These are phyloP conservation scores for Trachelus troglodyta DNA, from an alignment of 2,888 invertebrate species.

Conservation along the genomic window DNA sequence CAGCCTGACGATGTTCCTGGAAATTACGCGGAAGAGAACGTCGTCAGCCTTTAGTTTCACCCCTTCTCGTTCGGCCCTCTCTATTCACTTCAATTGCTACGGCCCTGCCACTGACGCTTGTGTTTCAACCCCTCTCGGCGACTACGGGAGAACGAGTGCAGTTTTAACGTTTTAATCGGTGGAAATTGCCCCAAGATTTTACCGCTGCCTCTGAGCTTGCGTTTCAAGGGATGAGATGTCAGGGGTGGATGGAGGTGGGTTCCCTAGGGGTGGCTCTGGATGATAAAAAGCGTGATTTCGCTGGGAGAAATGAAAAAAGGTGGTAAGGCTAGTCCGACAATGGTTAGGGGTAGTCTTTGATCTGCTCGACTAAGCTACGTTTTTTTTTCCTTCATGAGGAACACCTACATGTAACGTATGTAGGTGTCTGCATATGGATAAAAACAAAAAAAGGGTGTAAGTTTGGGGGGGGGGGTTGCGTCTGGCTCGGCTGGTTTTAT, in stretches of 20 bases:
- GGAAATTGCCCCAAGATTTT: conserved; percentile 15
- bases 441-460: neutral
- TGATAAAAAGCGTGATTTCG: neutral
- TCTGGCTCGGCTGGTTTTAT: conserved; percentile 8
- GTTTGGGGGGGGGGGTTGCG: neutral
- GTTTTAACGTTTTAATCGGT: conserved; percentile 16
- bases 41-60: neutral
- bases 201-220: neutral
- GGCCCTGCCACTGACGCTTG: neutral
- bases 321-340: neutral
- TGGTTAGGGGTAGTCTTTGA: neutral
- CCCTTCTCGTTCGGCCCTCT: neutral
- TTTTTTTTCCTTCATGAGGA: neutral
- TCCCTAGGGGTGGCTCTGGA: neutral
- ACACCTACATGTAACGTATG: neutral
- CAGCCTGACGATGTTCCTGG: neutral
- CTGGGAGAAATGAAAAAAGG: neutral
- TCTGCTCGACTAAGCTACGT: neutral
- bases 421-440: neutral
- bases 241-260: neutral
- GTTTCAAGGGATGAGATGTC: neutral
- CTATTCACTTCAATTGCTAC: neutral
- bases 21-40: conserved; percentile 14
- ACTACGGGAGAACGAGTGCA: neutral
- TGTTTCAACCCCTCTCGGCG: neutral